Conservation (phyloP, 92 coral and sea anemone genomes). For the Ricordea florida region DNA sequence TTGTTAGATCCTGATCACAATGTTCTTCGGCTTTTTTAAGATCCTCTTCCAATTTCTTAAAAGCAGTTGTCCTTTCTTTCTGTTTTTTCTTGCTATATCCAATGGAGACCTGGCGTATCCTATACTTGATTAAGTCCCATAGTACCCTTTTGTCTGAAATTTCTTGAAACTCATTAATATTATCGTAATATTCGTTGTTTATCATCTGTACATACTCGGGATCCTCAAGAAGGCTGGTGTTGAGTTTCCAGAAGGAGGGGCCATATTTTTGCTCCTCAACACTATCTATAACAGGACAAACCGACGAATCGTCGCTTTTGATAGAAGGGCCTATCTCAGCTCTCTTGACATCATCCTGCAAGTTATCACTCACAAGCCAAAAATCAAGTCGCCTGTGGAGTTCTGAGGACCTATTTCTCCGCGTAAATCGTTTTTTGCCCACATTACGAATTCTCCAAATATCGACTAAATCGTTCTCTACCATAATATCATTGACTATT, state of each 20-base stretch:
- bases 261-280: neutral
- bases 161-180: neutral
- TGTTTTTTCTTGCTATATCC: conserved; percentile 10
- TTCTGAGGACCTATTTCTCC: conserved; percentile 6
- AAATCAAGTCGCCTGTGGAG: neutral
- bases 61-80: neutral
- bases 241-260: conserved; percentile 26
- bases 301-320: neutral
- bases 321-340: conserved; percentile 8
- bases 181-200: neutral
- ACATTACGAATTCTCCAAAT: conserved; percentile 31
- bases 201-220: neutral
- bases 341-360: conserved; percentile 5
- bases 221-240: neutral
- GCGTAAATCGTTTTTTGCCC: neutral
- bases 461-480: neutral
- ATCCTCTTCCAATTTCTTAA: neutral
- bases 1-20: too few species aligned
- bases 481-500: neutral
- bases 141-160: neutral
- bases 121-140: conserved; percentile 18
- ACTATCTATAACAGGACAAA: neutral
- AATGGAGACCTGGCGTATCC: conserved; percentile 7
- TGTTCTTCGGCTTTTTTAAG: too few species aligned
- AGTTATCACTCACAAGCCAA: neutral